A percentile compares a stretch with the other conserved stretches of the same genome.
Conservation (phyloP, 2,113 vertebrate species). For the Aythya baeri region DNA sequence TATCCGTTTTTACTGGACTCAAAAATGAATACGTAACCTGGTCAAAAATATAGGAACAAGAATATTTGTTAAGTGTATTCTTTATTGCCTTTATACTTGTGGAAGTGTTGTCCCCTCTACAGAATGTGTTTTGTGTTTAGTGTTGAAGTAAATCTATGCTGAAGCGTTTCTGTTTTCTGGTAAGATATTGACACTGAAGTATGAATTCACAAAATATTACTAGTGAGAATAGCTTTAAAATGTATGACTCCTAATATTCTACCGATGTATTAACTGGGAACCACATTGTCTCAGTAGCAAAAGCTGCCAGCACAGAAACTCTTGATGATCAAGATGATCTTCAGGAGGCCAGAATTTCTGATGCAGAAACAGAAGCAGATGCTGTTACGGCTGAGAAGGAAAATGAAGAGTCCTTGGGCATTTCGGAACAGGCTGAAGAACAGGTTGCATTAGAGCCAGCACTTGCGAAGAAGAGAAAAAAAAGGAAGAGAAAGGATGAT, state of each 20-base stretch:
- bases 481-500: conserved; percentile 70
- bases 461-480: conserved; percentile 74
- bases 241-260: not conserved
- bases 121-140: not conserved
- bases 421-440: conserved; percentile 54
- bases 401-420: conserved; percentile 78
- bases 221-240: not conserved
- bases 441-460: conserved; percentile 40
- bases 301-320: conserved; percentile 43
- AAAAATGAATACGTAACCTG: not conserved
- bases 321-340: conserved; percentile 29
- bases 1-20: not conserved
- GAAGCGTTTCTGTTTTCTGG: not conserved
- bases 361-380: conserved; percentile 71
- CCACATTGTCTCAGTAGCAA: conserved; percentile 57
- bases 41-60: not conserved
- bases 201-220: not conserved
- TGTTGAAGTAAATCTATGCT: not conserved
- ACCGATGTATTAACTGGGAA: not conserved
- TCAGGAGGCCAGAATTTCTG: conserved; percentile 51
- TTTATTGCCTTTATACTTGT: not conserved
- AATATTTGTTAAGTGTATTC: not conserved
- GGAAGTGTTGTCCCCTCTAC: not conserved
- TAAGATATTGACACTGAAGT: not conserved
- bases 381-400: conserved; percentile 80